Percentiles rank a stretch among this genome's conserved stretches.
These are phyloP conservation scores for mouse (Mus musculus) DNA, from an alignment of 2,113 vertebrate species.

Conservation along the genomic window GRCm39 chr8:87237501-87238000, in stretches of 20 bases:
- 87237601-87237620: neutral
- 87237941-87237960: slow-evolving; percentile 45
- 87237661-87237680: neutral
- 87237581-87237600: neutral
- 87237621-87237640: neutral
- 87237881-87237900: slow-evolving; percentile 14
- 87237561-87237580: neutral
- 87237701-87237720: neutral
- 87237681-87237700: neutral
- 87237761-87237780: slow-evolving; percentile 7
- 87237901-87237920: slow-evolving; percentile 54
- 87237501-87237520: neutral
- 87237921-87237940: slow-evolving; percentile 47
- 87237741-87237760: neutral
- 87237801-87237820: neutral
- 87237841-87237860: neutral
- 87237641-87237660: neutral
- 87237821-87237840: slow-evolving; percentile 31
- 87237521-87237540: neutral
- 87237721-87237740: slow-evolving; percentile 4
- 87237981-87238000: slow-evolving; percentile 1
- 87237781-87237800: slow-evolving; percentile 31
- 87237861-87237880: slow-evolving; percentile 36
- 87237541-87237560: neutral
- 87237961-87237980: neutral